These are phyloP conservation scores for Alsophila aescularia DNA, from an alignment of 2,888 invertebrate genomes.

Conservation along the genomic window DNA sequence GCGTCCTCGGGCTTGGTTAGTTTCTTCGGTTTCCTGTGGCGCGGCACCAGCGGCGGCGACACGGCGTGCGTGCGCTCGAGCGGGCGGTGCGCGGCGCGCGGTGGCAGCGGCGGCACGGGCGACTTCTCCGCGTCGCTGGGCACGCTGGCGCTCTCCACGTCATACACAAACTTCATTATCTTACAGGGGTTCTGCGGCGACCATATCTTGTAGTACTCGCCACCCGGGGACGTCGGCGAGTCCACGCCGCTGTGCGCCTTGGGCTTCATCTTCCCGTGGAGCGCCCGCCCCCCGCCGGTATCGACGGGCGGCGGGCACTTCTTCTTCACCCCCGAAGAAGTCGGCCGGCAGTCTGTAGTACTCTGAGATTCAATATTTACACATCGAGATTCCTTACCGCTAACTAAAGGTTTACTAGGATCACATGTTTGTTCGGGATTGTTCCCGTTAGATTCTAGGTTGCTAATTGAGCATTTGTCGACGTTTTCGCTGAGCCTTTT, in stretches of 20 bases:
- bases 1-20: constrained; percentile 88
- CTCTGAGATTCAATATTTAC: constrained; percentile 79
- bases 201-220: constrained; percentile 89
- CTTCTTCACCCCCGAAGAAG: constrained; percentile 81
- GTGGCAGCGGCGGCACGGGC: constrained; percentile 88
- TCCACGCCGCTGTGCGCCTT: constrained; percentile 80
- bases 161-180: constrained; percentile 83
- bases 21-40: constrained; percentile 88
- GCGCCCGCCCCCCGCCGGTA: constrained; percentile 71
- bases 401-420: constrained; percentile 80
- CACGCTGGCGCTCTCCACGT: constrained; percentile 77
- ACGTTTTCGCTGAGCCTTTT: constrained; percentile 80
- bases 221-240: constrained; percentile 84
- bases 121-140: constrained; percentile 85
- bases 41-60: constrained; percentile 88
- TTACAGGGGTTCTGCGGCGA: constrained; percentile 85
- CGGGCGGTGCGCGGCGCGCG: constrained; percentile 88
- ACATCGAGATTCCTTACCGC: constrained; percentile 74
- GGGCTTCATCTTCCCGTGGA: constrained; percentile 87
- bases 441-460: constrained; percentile 78
- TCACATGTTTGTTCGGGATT: constrained; percentile 78
- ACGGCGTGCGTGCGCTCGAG: constrained; percentile 89
- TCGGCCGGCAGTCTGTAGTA: constrained; percentile 65
- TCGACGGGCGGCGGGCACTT: constrained; percentile 84
- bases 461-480: constrained; percentile 84